Percentiles rank a stretch among this genome's conserved stretches.
Conservation (phyloP, 1,140 invertebrate genomes). For the Drosophila biarmipes region DNA sequence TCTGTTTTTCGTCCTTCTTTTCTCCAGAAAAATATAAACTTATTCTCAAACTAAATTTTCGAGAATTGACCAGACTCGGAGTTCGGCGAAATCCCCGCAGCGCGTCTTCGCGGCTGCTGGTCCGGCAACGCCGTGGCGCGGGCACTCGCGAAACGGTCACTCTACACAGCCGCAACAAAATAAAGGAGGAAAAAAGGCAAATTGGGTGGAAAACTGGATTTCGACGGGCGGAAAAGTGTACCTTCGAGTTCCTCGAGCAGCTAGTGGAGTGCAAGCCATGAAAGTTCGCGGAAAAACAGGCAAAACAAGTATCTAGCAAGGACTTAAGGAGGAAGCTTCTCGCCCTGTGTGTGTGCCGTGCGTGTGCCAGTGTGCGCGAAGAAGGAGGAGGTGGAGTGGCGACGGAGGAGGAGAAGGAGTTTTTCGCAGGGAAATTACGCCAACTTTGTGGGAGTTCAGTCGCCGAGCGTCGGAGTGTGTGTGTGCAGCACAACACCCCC, state of each 20-base stretch:
- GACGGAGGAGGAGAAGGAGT: conserved; percentile 15
- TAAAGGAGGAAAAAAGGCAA: conserved; percentile 45
- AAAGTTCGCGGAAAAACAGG: conserved; percentile 16
- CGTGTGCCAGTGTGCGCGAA: conserved; percentile 10
- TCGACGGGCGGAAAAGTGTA: conserved; percentile 39
- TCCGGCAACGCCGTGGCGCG: neutral
- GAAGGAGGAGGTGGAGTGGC: conserved; percentile 6
- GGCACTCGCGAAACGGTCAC: neutral
- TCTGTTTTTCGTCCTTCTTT: conserved; percentile 61
- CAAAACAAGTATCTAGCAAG: conserved; percentile 3
- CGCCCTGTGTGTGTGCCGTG: conserved; percentile 5
- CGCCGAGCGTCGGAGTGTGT: conserved; percentile 38
- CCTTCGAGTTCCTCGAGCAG: conserved; percentile 20
- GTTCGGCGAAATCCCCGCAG: neutral
- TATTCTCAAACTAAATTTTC: conserved; percentile 42
- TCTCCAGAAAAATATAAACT: conserved; percentile 69
- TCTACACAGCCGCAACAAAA: conserved; percentile 21
- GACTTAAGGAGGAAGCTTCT: conserved; percentile 15
- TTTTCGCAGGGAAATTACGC: conserved; percentile 58
- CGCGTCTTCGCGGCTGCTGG: neutral
- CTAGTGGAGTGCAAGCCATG: conserved; percentile 22
- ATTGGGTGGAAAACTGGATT: conserved; percentile 71
- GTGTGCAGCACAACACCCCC: conserved; percentile 61
- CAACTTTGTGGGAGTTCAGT: conserved; percentile 78
- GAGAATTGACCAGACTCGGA: conserved; percentile 6